Evolutionary conservation across 2,888 invertebrate species (phyloP), one percentile per base, ranked within the genome.

Genomic region (Thymelicus acteon): DNA sequence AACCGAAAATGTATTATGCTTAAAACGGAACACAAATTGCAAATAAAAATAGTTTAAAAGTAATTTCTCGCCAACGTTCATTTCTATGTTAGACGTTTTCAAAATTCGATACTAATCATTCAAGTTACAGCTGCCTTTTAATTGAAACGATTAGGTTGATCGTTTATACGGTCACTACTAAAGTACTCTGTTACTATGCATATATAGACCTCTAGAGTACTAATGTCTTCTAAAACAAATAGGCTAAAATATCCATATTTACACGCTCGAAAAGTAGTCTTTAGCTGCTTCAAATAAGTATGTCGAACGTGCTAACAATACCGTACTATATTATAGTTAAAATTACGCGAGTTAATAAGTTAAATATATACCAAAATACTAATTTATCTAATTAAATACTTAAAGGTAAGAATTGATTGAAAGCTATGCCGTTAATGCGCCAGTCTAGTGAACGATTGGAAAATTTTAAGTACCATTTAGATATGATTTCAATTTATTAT

Each of bases 331-430:
- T n/a, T n/a, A n/a, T n/a, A 82, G 40, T 78, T 85, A 87, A 85
- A 81, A 77, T 84, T 88, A 81, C 73, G 78, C 80, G 80, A 81
- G 82, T 86, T 86, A 88, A 89, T 89, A 89, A 88, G 84, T 89
- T 88, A 86, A 78, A 83, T 81, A 83, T 82, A 79, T 84, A 81
- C 80, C 80, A 82, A 82, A 80, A 81, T 79, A 76, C 81, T 78
- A 77, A 75, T 76, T 75, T 72, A 76, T 75, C 75, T 79, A 82
- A 84, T 84, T 84, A 85, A 85, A 85, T 87, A 88, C 81, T 85
- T 84, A 85, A 78, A 79, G 80, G 78, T 82, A 80, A 78, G 80
- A 85, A 72, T 74, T 74, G 52, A 61, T 60, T 66, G 72, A 73
- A 83, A 84, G 84, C 83, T 79, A 81, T 80, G 83, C 81, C 82